phyloP scores from a whole-genome alignment of 1,140 invertebrate species.

The Dendroctonus ponderosae region DNA sequence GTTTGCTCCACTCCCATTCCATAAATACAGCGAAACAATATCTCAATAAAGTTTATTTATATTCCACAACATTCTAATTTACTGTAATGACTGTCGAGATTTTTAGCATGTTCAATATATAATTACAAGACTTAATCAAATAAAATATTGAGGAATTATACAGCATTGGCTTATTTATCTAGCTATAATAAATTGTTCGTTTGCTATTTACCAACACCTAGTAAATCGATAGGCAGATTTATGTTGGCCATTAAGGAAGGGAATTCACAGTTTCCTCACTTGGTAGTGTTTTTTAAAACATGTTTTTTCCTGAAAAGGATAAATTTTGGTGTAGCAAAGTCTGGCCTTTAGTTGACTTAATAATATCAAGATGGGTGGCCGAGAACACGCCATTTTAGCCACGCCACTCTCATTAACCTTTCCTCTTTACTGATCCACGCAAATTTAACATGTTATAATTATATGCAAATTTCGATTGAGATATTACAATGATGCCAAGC shows the following conservation, averaged over 20 bases:
- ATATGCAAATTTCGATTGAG: constrained; percentile 24
- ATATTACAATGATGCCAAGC: constrained; percentile 21
- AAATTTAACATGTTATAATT: constrained; percentile 32
- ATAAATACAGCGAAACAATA: too few relatives aligned
- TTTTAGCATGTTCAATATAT: background rate
- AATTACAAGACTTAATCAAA: background rate
- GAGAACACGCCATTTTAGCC: constrained; percentile 20
- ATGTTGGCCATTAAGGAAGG: background rate
- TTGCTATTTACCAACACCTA: constrained; percentile 2
- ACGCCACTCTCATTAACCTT: constrained; percentile 28
- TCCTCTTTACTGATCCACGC: constrained; percentile 22
- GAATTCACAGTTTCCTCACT: background rate
- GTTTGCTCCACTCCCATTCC: too few relatives aligned
- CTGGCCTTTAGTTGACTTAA: too few relatives aligned
- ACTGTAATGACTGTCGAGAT: too few relatives aligned
- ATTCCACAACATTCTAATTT: too few relatives aligned
- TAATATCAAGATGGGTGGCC: constrained; percentile 23
- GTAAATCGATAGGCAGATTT: background rate
- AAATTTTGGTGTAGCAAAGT: too few relatives aligned
- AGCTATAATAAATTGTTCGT: background rate
- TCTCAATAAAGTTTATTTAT: too few relatives aligned
- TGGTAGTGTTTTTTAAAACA: too few relatives aligned
- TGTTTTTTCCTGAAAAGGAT: too few relatives aligned
- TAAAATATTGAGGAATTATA: constrained; percentile 12
- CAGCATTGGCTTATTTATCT: constrained; percentile 3